Evolutionary conservation across 2,888 invertebrate genomes (phyloP).

Genomic region (Cheilosia impressa): DNA sequence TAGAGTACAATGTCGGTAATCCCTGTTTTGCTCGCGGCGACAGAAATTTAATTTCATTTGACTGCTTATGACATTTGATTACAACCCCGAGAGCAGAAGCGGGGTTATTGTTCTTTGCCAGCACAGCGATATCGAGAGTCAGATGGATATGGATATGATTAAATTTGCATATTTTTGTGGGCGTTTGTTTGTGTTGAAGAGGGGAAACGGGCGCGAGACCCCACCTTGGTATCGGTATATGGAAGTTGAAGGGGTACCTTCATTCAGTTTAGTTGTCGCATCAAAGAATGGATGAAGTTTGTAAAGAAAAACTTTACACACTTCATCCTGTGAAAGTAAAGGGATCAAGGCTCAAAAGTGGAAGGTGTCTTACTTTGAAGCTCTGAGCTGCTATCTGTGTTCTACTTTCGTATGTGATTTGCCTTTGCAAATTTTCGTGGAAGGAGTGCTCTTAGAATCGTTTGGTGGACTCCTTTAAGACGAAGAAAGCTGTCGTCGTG

Average conservation of each 20-base stretch:
- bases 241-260: not conserved
- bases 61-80: conserved; percentile 69
- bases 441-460: no score
- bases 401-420: no score
- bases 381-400: no score
- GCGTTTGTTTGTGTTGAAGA: conserved; percentile 29
- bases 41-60: conserved; percentile 66
- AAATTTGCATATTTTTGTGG: conserved; percentile 55
- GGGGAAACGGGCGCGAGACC: conserved; percentile 4
- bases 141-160: conserved; percentile 40
- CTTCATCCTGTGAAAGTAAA: no score
- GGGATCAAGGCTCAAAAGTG: no score
- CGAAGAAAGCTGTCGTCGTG: no score
- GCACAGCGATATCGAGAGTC: conserved; percentile 12
- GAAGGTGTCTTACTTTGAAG: not conserved
- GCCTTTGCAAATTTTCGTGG: no score
- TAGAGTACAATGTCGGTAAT: conserved; percentile 26
- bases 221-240: conserved; percentile 15
- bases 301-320: not conserved
- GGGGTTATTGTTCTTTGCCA: conserved; percentile 31
- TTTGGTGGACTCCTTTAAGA: no score
- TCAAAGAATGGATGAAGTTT: not conserved
- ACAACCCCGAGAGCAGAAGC: conserved; percentile 10
- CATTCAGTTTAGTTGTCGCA: no score
- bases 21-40: conserved; percentile 57